Conservation (phyloP, 2,797 vertebrate species). For the Zonotrichia albicollis region DNA sequence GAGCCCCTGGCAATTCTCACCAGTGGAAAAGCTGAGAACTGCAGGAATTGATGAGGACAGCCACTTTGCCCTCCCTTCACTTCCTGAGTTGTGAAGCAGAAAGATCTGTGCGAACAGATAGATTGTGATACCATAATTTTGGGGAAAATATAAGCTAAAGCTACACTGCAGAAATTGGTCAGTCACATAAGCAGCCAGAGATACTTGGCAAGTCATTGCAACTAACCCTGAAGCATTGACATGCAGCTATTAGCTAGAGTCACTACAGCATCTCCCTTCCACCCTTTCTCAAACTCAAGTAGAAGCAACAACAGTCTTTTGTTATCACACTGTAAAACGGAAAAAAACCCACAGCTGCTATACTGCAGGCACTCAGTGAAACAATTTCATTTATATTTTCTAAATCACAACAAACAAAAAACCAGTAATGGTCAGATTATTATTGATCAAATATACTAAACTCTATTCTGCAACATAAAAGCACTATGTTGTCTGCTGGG, state of each 20-base stretch:
- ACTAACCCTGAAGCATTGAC: neutral
- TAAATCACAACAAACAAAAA: neutral
- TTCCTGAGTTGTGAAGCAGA: neutral
- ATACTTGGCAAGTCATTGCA: neutral
- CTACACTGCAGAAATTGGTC: neutral
- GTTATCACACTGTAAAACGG: neutral
- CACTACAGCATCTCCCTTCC: neutral
- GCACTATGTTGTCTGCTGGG: neutral
- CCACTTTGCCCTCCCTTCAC: neutral
- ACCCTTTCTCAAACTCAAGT: neutral
- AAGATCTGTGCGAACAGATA: neutral
- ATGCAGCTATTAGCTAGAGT: neutral
- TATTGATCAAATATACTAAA: neutral
- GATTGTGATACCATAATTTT: rapidly evolving
- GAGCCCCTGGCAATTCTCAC: neutral
- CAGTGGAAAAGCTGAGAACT: neutral
- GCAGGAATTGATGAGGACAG: neutral
- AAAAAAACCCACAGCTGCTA: neutral
- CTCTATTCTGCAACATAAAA: neutral
- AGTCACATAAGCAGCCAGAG: neutral
- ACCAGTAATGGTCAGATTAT: neutral
- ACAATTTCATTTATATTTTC: neutral
- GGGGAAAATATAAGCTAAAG: neutral
- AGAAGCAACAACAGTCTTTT: neutral
- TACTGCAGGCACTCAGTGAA: neutral